These are phyloP conservation scores for Eupeodes latifasciatus DNA, from an alignment of 2,888 invertebrate species.

Conservation along the genomic window DNA sequence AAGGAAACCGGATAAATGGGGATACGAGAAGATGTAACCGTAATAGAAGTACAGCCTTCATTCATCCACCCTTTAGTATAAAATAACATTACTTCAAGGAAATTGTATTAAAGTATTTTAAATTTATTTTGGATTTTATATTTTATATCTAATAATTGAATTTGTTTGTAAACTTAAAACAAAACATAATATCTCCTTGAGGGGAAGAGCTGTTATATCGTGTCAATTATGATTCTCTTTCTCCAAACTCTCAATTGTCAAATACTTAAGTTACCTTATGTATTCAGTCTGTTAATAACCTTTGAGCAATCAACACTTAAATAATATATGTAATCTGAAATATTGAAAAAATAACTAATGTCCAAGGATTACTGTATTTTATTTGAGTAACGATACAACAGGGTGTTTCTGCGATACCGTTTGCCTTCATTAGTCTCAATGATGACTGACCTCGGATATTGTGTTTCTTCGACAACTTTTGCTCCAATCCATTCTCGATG, in stretches of 20 bases:
- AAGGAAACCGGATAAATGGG: constrained; percentile 5
- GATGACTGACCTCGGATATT: too few relatives aligned
- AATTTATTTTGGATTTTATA: background rate
- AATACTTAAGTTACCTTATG: too few relatives aligned
- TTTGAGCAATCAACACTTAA: too few relatives aligned
- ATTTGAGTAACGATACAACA: too few relatives aligned
- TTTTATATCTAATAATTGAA: background rate
- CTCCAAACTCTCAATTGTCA: background rate
- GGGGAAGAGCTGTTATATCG: constrained; percentile 4
- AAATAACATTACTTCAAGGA: background rate
- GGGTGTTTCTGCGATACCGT: too few relatives aligned
- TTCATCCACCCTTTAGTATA: background rate
- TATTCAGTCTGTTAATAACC: too few relatives aligned
- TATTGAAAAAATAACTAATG: too few relatives aligned
- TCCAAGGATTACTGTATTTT: too few relatives aligned
- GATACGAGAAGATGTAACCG: background rate
- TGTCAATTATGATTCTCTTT: background rate
- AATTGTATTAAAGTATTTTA: background rate
- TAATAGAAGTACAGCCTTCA: background rate
- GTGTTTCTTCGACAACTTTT: too few relatives aligned
- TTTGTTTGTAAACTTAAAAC: background rate
- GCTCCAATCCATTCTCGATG: too few relatives aligned
- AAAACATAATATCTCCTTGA: background rate
- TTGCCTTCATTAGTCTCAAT: too few relatives aligned
- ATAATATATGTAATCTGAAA: too few relatives aligned